These are phyloP conservation scores for Stegana nigrithorax DNA, from an alignment of 2,888 invertebrate genomes.

Conservation along the genomic window DNA sequence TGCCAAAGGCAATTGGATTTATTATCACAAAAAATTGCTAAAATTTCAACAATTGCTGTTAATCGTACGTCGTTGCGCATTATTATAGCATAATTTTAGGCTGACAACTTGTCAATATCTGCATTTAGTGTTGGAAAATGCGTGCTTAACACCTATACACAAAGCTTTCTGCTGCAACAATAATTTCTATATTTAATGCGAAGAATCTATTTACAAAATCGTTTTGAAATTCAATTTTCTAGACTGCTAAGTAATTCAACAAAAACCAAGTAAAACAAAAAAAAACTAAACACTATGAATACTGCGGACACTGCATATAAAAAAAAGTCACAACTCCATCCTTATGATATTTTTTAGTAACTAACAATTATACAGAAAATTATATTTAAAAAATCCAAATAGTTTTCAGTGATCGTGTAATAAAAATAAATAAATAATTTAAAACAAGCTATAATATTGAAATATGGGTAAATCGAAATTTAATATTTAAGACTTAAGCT, in stretches of 20 bases:
- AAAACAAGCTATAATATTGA: conserved; percentile 44
- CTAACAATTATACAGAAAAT: conserved; percentile 11
- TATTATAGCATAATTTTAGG: conserved; percentile 3
- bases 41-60: neutral
- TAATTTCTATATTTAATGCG: conserved; percentile 54
- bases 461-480: conserved; percentile 24
- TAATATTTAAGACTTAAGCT: conserved; percentile 51
- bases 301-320: neutral
- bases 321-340: conserved; percentile 44
- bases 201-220: conserved; percentile 39
- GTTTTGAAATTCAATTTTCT: conserved; percentile 56
- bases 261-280: conserved; percentile 23
- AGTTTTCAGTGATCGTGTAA: conserved; percentile 35
- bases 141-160: neutral
- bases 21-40: neutral
- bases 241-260: conserved; percentile 51
- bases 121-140: neutral
- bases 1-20: neutral
- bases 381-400: conserved; percentile 28
- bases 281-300: conserved; percentile 36
- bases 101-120: neutral
- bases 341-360: conserved; percentile 55
- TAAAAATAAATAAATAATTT: conserved; percentile 32
- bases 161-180: conserved; percentile 62
- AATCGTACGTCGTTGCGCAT: neutral